A percentile compares a stretch with the other conserved stretches of the same genome.
Evolutionary conservation across 1,140 invertebrate species (phyloP).

Genomic region (Rhopalosiphum maidis): DNA sequence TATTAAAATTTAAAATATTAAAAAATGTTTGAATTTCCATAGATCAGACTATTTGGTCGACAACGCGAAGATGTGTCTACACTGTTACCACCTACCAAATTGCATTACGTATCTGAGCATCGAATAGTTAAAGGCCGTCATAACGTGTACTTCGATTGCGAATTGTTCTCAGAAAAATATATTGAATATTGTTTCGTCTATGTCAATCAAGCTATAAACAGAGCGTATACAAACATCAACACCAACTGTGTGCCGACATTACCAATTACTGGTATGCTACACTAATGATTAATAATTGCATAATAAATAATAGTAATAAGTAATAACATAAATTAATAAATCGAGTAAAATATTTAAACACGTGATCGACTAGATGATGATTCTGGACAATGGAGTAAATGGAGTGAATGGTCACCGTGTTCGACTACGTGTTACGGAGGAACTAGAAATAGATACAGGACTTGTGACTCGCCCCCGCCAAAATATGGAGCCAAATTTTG

Average conservation of each 20-base stretch:
- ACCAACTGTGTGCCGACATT: constrained; percentile 82
- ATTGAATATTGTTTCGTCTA: constrained; percentile 88
- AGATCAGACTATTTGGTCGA: constrained; percentile 71
- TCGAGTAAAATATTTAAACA: background rate
- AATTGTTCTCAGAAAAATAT: constrained; percentile 80
- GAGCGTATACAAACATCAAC: constrained; percentile 80
- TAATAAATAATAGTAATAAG: background rate
- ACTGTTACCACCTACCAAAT: constrained; percentile 67
- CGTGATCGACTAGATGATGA: constrained; percentile 68
- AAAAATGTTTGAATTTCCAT: background rate
- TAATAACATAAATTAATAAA: background rate
- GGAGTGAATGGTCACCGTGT: constrained; percentile 84
- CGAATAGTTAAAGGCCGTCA: constrained; percentile 72
- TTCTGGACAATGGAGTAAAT: constrained; percentile 79
- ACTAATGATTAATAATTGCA: background rate
- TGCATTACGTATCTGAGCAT: constrained; percentile 73
- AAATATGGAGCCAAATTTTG: constrained; percentile 84
- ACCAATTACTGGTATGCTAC: constrained; percentile 73
- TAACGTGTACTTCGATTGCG: constrained; percentile 78
- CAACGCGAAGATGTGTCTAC: constrained; percentile 73
- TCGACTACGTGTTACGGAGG: constrained; percentile 80
- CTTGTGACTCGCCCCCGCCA: constrained; percentile 83
- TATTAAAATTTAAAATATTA: background rate
- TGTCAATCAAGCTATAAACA: constrained; percentile 79
- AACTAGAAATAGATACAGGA: constrained; percentile 78